Evolutionary conservation across 2,113 vertebrate genomes (phyloP), one percentile per base, ranked within the genome.

Genomic region (Oncorhynchus clarkii): DNA sequence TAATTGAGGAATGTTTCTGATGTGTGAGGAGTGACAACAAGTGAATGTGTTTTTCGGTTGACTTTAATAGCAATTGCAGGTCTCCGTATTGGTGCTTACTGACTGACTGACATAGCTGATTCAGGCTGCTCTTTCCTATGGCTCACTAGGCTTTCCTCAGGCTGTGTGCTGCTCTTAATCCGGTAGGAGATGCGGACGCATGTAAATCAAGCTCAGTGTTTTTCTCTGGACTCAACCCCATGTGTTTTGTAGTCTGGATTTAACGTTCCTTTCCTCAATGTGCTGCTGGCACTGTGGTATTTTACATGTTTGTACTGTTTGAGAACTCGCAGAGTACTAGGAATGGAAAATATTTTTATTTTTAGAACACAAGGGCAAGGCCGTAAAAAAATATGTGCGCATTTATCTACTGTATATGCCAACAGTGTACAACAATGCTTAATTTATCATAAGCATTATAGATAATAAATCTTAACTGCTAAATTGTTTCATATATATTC

Each of bases 31-130:
- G 34, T 39, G 34, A 39, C 34, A 39, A 39, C 7, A 0, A n/a
- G 18, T n/a, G 59, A n/a, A 20, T 60, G 20, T 7, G 14, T 18
- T 18, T 57, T 1, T 57, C 18, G 3, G 0, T 87, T 89, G 81
- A 72, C 78, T 51, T 51, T 13, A 4, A 16, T 51, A 3, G 49
- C 59, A 60, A 22, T 20, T 85, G 86, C 78, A 71, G 70, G 85
- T 78, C 73, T 82, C 59, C 76, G 81, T 89, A 78, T 83, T 75
- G 67, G 74, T 70, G 2, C 20, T 6, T 76, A 70, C 72, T 74
- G 85, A 82, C 75, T 74, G 75, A 73, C 86, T 45, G 18, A 16
- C 18, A 48, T 57, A 73, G 11, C 64, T 5, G 11, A 27, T 72
- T 31, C 31, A 34, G 31, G 31, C 31, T 34, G 31, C 31, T 34